Conservation (phyloP, 23 tunicate genomes). For the Trididemnum clinides region DNA sequence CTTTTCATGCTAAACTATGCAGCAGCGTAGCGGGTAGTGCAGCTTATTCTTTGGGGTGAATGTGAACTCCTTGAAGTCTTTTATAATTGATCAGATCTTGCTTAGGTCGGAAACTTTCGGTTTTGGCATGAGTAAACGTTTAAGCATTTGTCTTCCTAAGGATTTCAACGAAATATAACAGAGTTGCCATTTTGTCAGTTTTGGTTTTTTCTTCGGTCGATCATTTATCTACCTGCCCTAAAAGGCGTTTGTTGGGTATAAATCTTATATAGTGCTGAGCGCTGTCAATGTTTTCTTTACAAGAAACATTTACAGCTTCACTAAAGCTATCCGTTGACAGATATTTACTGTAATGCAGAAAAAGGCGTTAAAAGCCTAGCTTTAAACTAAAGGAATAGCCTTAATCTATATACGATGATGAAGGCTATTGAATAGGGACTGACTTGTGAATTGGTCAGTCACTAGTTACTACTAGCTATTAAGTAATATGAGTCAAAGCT, state of each 20-base stretch:
- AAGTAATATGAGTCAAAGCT: neutral
- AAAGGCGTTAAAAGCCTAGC: neutral
- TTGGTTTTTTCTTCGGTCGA: too few species aligned
- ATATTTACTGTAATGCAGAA: neutral
- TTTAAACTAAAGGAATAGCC: neutral
- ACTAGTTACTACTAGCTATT: neutral
- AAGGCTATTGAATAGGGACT: too few species aligned
- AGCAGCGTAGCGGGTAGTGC: slow-evolving; percentile 7
- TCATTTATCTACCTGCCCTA: too few species aligned
- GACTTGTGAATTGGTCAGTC: too few species aligned
- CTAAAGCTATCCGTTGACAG: neutral
- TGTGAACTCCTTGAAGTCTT: slow-evolving; percentile 29
- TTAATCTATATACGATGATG: too few species aligned
- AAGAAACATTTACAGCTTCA: neutral
- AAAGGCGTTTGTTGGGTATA: too few species aligned
- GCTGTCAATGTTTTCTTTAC: too few species aligned
- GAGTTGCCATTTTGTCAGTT: too few species aligned
- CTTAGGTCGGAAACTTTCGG: neutral
- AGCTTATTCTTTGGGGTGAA: too few species aligned
- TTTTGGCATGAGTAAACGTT: slow-evolving; percentile 20
- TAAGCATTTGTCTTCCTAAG: too few species aligned
- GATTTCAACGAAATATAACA: too few species aligned
- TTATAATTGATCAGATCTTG: neutral
- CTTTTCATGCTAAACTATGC: slow-evolving; percentile 23
- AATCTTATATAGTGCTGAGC: too few species aligned